Percentiles rank a stretch among this genome's conserved stretches.
These are phyloP conservation scores for Eupithecia vulgata DNA, from an alignment of 2,888 invertebrate species.

Conservation along the genomic window DNA sequence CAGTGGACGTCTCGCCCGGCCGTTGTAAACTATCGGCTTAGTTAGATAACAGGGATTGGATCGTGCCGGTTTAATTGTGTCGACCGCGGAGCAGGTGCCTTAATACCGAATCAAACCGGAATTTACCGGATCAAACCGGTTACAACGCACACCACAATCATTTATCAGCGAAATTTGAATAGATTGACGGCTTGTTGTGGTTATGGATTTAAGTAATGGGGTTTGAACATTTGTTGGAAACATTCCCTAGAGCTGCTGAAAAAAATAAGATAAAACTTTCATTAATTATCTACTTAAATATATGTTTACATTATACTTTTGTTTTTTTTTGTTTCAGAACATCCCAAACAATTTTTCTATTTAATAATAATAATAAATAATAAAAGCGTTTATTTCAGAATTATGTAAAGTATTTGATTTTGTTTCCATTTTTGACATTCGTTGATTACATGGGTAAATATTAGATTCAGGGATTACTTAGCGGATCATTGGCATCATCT, in stretches of 20 bases:
- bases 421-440: no score
- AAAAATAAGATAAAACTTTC: neutral
- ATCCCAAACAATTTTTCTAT: no score
- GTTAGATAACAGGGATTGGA: constrained; percentile 38
- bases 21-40: constrained; percentile 33
- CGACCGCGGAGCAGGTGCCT: constrained; percentile 35
- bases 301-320: neutral
- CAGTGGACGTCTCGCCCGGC: constrained; percentile 17
- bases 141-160: constrained; percentile 24
- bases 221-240: neutral
- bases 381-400: no score
- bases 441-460: no score
- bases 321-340: no score
- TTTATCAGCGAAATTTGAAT: constrained; percentile 18
- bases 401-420: no score
- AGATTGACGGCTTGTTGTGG: constrained; percentile 11
- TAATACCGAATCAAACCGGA: constrained; percentile 36
- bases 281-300: no score
- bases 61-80: constrained; percentile 38
- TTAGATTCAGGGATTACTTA: no score
- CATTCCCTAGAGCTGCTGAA: neutral
- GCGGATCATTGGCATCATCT: no score
- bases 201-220: neutral
- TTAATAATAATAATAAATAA: no score
- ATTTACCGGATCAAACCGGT: constrained; percentile 32